Conservation (phyloP, 2,113 vertebrate species). For the Pluvialis apricaria region DNA sequence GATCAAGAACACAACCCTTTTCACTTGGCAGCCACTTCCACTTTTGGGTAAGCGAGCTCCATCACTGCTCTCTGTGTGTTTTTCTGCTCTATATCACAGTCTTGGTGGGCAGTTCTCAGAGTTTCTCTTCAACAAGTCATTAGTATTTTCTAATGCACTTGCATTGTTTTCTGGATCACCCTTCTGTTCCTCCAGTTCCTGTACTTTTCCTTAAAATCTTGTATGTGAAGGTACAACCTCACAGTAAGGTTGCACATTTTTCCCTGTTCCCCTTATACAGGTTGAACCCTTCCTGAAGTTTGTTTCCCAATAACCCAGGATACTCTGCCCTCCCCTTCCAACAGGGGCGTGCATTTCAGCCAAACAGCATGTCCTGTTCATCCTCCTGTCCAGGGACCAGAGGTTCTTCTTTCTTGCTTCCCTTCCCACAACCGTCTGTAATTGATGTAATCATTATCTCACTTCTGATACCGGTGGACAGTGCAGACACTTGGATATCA, state of each 20-base stretch:
- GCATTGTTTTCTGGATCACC: not conserved
- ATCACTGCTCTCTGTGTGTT: not conserved
- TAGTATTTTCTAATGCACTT: not conserved
- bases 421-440: not conserved
- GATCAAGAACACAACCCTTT: fast-evolving
- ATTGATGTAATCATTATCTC: not conserved
- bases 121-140: not conserved
- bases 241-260: not conserved
- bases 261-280: not conserved
- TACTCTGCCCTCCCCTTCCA: not conserved
- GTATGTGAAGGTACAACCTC: not conserved
- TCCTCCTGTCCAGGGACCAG: not conserved
- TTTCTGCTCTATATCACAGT: not conserved
- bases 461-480: not conserved
- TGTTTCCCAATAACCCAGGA: not conserved
- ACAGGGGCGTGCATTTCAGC: not conserved
- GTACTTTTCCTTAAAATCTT: not conserved
- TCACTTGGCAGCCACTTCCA: not conserved
- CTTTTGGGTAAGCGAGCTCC: not conserved
- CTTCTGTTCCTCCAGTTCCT: not conserved
- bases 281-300: not conserved
- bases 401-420: not conserved
- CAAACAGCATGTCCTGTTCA: not conserved
- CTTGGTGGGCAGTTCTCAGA: not conserved
- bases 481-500: not conserved